Percentiles rank a stretch among this genome's conserved stretches.
phyloP scores from a whole-genome alignment of 1,140 invertebrate genomes.

The Tyrophagus putrescentiae region DNA sequence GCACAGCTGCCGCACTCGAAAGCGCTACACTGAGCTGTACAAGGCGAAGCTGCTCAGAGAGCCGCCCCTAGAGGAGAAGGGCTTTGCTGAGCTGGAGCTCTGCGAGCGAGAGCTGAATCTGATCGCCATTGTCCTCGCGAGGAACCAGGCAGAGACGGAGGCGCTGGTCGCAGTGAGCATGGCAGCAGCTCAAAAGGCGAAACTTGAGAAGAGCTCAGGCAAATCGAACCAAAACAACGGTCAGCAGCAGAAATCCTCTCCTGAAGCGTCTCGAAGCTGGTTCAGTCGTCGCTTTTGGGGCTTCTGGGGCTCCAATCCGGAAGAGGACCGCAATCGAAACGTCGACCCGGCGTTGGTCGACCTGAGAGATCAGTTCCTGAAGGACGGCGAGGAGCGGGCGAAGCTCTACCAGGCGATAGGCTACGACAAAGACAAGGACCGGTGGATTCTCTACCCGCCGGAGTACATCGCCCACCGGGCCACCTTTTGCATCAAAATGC shows the following conservation, averaged over 20 bases:
- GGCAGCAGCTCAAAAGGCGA: too few species aligned
- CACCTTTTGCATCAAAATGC: conserved; percentile 46
- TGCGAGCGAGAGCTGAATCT: conserved; percentile 68
- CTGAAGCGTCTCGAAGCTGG: too few species aligned
- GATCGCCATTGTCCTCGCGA: conserved; percentile 76
- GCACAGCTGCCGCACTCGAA: conserved; percentile 55
- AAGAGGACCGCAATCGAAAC: conserved; percentile 38
- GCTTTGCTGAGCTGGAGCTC: conserved; percentile 30
- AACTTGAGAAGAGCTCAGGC: too few species aligned
- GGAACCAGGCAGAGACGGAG: conserved; percentile 77
- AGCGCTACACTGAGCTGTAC: conserved; percentile 56
- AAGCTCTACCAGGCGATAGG: conserved; percentile 88
- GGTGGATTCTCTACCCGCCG: conserved; percentile 55
- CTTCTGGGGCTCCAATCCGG: conserved; percentile 39
- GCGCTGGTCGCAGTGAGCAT: too few species aligned
- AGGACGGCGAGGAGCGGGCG: conserved; percentile 70
- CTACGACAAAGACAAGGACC: conserved; percentile 77
- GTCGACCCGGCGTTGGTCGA: conserved; percentile 48
- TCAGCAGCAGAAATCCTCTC: too few species aligned
- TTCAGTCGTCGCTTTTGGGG: too few species aligned
- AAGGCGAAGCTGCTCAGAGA: conserved; percentile 55
- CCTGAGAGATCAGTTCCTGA: conserved; percentile 39
- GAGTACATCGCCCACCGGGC: conserved; percentile 58
- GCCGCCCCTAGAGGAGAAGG: conserved; percentile 49
- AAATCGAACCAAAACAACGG: too few species aligned